Base-by-base conservation (phyloP, 1,140 invertebrate species). In the Phocides pigmalion region DNA sequence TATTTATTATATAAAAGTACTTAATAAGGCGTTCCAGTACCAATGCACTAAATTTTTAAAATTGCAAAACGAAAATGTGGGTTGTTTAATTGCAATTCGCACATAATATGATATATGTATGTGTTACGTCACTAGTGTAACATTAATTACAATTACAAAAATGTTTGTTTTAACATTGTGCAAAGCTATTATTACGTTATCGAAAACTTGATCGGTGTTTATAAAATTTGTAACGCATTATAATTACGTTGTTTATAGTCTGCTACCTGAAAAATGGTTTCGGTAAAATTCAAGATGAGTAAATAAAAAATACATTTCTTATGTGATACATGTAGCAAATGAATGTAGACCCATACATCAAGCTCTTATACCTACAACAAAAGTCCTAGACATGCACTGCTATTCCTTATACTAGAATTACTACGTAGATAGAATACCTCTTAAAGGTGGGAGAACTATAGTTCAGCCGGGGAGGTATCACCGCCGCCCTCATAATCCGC, bases 101-200 rank as follows among this genome's bases (percentile, higher is more conserved):
- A 39, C 35, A 39, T 39, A 39, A 39, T 12, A n/a, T 4, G 11
- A 25, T 49, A 28, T 2, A n/a, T n/a, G n/a, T n/a, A n/a, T n/a
- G n/a, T n/a, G 9, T 53, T 53, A 32, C 50, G 25, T 53, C 9
- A 53, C 11, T 22, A 49, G 20, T 49, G 25, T 37, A 35, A 37
- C 12, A 19, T 17, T 53, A 37, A 53, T 37, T 53, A n/a, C 28
- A 51, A 9, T 15, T 19, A n/a, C n/a, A n/a, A n/a, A n/a, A n/a
- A n/a, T 37, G 17, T 37, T 37, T 28, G 49, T 32, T 51, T 17
- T 19, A 39, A 14, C 12, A 51, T 16, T 19, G 9, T 37, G 11
- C 37, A n/a, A 37, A 51, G 46, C n/a, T 51, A 19, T 32, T 17
- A 19, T 51, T 51, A 37, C 49, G 28, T 51, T 51, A 51, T 51